Evolutionary conservation across 2,113 vertebrate genomes (phyloP), one percentile per base, ranked within the genome.

Genomic region (Meriones unguiculatus): DNA sequence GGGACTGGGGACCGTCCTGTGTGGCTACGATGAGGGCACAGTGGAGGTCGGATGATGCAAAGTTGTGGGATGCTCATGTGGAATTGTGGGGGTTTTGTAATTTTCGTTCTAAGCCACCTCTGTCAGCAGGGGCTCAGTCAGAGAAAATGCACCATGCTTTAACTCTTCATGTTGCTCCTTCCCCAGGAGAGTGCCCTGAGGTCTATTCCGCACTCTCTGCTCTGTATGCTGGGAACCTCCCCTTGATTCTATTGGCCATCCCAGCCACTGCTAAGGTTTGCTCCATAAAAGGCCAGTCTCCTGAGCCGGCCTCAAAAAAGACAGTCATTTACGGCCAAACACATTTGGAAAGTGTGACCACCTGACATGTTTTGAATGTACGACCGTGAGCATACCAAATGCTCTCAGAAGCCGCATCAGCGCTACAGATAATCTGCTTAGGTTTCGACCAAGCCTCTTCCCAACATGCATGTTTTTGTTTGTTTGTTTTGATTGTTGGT

Each of bases 101-200:
- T 75, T 73, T 67, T 64, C 32, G 46, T 93, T 77, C 35, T 38
- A 80, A 89, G 76, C 81, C 17, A 13, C 52, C 30, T 25, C 77
- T 41, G 95, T 70, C 54, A 52, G 87, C 52, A 65, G 76, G 90
- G 87, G 76, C 70, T 87, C 7, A 89, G 59, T 65, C 35, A 72
- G 89, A 95, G 85, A 93, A 96, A 91, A 91, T 87, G 35, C 41
- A 70, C 6, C 86, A 38, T 91, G 73, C 38, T 92, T 97, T 94
- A 97, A 96, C 96, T 97, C 91, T 95, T 94, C 89, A 97, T 75
- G 50, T 57, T 1, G 50, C 30, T 70, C 25, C 64, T 95, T 73
- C 69, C 82, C 86, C 25, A 20, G 46, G 91, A 91, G 92, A 93
- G 73, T 7, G 77, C 86, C 86, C 0, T 7, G 91, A 62, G 9